Evolutionary conservation across 2,113 vertebrate species (phyloP), one percentile per base, ranked within the genome.

Genomic region (Cebus imitator): DNA sequence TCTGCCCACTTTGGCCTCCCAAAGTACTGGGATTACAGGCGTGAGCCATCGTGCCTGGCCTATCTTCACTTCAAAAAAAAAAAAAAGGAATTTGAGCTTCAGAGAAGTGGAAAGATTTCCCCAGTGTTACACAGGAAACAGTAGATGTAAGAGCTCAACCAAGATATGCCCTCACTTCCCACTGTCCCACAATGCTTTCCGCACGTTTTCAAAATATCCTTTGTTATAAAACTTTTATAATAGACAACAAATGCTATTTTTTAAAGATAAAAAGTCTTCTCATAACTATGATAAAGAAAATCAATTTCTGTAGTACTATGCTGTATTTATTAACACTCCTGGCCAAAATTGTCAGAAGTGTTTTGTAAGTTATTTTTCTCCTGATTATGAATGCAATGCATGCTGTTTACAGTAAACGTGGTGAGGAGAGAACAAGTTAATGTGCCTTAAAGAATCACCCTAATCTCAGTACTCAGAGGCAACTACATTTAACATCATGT

Each of bases 211-310:
- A 83, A 87, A 61, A 78, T 2, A 14, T 17, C 27, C 10, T 64
- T 95, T 27, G 55, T 16, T 81, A 14, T 55, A 93, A 84, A 72
- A 40, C 18, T 25, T 79, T 85, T 50, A 87, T 9, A 43, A 72
- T 91, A 83, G 43, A 37, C 20, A 95, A 64, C 79, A 94, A 90
- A 32, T 91, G n/a, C 17, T 66, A 48, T 30, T 93, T 90, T 79
- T 61, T 61, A 27, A 18, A 66, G 30, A 30, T 45, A 48, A 79
- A 79, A 79, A 32, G 35, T 14, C 57, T 61, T 58, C 73, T 93
- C 40, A 86, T 20, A 87, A 72, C 32, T 78, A n/a, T 82, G 48
- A 83, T 82, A 83, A 94, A 83, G 48, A 87, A 90, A 91, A 87
- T 6, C 35, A 91, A 66, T 94, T 82, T 76, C 8, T 76, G 37